phyloP scores from a whole-genome alignment of 2,113 vertebrate species.

The Castor canadensis region DNA sequence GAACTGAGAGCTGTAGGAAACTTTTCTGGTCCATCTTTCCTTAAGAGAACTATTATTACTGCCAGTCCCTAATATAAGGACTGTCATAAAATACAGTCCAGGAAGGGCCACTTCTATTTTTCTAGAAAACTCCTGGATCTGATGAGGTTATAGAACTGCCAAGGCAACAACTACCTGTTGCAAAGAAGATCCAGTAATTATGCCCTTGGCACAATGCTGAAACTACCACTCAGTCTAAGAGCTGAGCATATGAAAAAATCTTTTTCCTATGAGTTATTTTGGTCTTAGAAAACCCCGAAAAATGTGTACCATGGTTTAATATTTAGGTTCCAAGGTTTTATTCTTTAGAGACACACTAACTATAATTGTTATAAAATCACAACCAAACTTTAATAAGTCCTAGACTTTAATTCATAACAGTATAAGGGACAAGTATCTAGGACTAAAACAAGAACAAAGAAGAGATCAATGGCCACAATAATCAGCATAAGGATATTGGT shows the following conservation, averaged over 20 bases:
- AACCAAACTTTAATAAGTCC: constrained; percentile 17
- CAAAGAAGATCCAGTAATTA: neutral
- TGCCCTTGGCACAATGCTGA: neutral
- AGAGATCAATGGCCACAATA: neutral
- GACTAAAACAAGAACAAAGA: neutral
- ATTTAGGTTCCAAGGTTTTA: constrained; percentile 49
- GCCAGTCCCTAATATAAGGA: neutral
- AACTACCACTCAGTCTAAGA: neutral
- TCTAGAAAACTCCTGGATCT: neutral
- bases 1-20: neutral
- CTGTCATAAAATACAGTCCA: neutral
- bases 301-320: neutral
- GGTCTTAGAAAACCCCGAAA: neutral
- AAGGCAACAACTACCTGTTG: neutral
- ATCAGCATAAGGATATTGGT: neutral
- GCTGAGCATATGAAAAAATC: neutral
- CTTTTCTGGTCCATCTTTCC: neutral
- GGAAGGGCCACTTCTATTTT: neutral
- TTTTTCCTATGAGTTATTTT: neutral
- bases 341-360: neutral
- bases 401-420: constrained; percentile 44
- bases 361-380: constrained; percentile 36
- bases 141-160: neutral
- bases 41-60: neutral
- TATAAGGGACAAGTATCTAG: neutral